Base-by-base conservation (phyloP, 2,113 vertebrate genomes). In the Otolemur garnettii region DNA sequence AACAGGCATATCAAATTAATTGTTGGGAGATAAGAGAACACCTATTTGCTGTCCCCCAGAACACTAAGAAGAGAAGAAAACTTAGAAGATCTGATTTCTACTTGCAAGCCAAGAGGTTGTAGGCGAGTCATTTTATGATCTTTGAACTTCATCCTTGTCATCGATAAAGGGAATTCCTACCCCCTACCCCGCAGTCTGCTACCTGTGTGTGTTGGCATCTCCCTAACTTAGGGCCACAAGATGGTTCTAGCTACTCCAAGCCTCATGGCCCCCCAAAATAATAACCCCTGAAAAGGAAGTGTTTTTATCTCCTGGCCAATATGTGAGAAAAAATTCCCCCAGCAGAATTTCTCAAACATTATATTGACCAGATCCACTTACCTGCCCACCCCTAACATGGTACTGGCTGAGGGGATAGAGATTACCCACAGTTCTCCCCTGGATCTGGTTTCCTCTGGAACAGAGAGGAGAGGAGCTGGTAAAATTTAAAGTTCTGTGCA, bases 271-370 rank as follows among this genome's bases (percentile, higher is more conserved):
- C 94, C 57, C 92, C 18, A n/a, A 71, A 87, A 62, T 30, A 79
- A 88, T 33, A 28, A 14, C 26, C 42, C 53, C 26, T 50, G n/a
- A 88, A 86, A 96, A 26, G 28, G 12, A 90, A 92, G 3, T 11
- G 60, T 26, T 85, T 68, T 74, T 93, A 12, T 79, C 82, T 94
- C 26, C 18, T 57, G 24, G 42, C 81, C 62, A 88, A 86, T 84
- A 85, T n/a, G 26, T 35, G 21, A 95, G 66, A 14, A 84, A 90
- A 77, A 71, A 28, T 64, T 59, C 21, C 66, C 60, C n/a, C 74
- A 85, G 84, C 6, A 81, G n/a, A 87, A 80, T 81, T 87, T 66
- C 21, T 45, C 79, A 71, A 22, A 35, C 50, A 66, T 69, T 59
- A 57, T 38, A 59, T 14, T 86, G 13, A 30, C 18, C 42, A 91